Percentiles rank a stretch among this genome's conserved stretches.
Evolutionary conservation across 2,113 vertebrate genomes (phyloP).

Genomic region (Gulo gulo): DNA sequence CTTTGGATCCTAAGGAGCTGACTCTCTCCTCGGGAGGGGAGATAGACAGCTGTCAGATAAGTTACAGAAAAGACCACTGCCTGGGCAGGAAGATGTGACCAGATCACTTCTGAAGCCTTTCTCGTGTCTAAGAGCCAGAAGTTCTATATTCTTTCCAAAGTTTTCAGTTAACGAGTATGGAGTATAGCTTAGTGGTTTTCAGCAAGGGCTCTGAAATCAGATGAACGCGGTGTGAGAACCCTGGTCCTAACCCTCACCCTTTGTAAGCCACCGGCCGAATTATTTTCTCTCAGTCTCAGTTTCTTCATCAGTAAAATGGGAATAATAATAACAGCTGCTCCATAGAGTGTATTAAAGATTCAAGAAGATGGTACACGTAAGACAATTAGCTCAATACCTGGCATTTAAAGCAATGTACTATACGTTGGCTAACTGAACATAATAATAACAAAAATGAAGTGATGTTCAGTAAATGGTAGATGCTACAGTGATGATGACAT

Average conservation of each 20-base stretch:
- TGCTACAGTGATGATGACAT: neutral
- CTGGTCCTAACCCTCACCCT: neutral
- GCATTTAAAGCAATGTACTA: neutral
- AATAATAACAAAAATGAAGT: neutral
- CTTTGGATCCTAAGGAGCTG: neutral
- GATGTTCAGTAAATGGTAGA: neutral
- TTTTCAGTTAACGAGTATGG: neutral
- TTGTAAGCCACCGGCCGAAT: neutral
- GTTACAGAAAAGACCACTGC: neutral
- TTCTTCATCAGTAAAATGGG: neutral
- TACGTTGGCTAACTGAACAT: neutral
- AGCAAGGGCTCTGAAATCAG: neutral
- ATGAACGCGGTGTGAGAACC: neutral
- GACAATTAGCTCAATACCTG: neutral
- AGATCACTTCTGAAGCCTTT: neutral
- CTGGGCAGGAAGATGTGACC: neutral
- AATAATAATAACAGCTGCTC: neutral
- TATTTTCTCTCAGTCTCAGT: neutral
- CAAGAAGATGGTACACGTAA: neutral
- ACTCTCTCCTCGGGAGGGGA: neutral
- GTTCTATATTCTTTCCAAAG: neutral
- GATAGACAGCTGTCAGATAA: neutral
- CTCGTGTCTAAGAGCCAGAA: neutral
- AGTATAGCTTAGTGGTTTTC: neutral
- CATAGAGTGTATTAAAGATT: neutral